Conservation (phyloP, 2,888 invertebrate genomes). For the Frankliniella fusca region DNA sequence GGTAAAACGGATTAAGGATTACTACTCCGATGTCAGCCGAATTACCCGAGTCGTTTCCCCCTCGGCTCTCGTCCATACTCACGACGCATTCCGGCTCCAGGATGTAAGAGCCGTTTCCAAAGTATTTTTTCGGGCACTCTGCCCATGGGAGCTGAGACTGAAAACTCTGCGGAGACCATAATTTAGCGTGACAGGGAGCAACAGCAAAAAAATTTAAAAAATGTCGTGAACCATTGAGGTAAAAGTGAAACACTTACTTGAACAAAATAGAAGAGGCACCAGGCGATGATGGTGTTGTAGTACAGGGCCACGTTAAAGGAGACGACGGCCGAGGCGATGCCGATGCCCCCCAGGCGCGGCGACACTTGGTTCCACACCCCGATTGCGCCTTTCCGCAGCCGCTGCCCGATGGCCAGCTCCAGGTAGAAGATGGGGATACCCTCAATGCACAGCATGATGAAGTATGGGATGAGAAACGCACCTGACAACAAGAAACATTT, state of each 20-base stretch:
- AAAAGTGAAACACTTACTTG: slow-evolving; percentile 51
- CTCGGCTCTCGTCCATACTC: too few relatives aligned
- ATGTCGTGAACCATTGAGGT: not conserved
- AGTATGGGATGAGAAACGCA: slow-evolving; percentile 94
- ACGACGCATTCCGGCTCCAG: slow-evolving; percentile 78
- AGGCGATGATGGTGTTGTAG: slow-evolving; percentile 96
- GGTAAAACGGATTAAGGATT: too few relatives aligned
- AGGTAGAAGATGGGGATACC: slow-evolving; percentile 95
- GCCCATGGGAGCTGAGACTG: slow-evolving; percentile 89
- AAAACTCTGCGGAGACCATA: slow-evolving; percentile 61
- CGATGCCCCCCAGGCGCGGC: slow-evolving; percentile 80
- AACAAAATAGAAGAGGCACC: slow-evolving; percentile 93
- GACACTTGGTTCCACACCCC: slow-evolving; percentile 83
- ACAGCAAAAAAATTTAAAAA: not conserved
- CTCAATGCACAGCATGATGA: slow-evolving; percentile 89
- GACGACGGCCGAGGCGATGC: slow-evolving; percentile 91
- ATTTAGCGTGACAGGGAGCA: not conserved
- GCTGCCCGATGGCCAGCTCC: slow-evolving; percentile 91
- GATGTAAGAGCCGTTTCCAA: slow-evolving; percentile 72
- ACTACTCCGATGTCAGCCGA: too few relatives aligned
- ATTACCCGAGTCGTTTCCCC: too few relatives aligned
- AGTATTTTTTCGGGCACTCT: slow-evolving; percentile 80
- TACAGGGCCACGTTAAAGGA: slow-evolving; percentile 95
- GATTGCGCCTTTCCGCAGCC: slow-evolving; percentile 87
- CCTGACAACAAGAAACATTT: slow-evolving; percentile 50